Percentiles rank a stretch among this genome's conserved stretches.
Evolutionary conservation across 1,140 invertebrate genomes (phyloP).

Genomic region (Habropoda laboriosa): DNA sequence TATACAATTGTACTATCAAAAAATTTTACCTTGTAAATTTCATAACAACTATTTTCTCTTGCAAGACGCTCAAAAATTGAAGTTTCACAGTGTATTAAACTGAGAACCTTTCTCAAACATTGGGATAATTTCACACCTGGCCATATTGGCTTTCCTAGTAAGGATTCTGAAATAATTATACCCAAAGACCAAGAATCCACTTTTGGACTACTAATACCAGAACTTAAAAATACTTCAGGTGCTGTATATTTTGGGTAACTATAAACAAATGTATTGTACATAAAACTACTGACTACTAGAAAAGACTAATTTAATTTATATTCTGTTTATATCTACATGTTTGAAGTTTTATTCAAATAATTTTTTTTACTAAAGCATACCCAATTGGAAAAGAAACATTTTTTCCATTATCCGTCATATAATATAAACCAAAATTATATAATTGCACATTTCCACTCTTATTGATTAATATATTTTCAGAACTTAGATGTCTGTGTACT

Average conservation of each 20-base stretch:
- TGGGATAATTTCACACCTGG: conserved; percentile 87
- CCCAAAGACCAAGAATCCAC: conserved; percentile 96
- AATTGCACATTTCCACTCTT: conserved; percentile 89
- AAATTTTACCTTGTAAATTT: conserved; percentile 84
- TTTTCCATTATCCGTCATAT: conserved; percentile 93
- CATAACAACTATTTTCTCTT: conserved; percentile 87
- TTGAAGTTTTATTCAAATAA: conserved; percentile 36
- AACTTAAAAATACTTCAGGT: conserved; percentile 90
- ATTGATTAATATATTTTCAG: conserved; percentile 92
- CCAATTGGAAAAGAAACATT: conserved; percentile 96
- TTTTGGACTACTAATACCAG: conserved; percentile 85
- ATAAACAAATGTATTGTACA: conserved; percentile 51
- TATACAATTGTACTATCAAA: neutral
- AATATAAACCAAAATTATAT: conserved; percentile 95
- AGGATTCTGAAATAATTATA: conserved; percentile 91
- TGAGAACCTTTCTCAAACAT: conserved; percentile 88
- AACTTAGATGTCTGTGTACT: conserved; percentile 90
- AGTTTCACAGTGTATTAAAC: conserved; percentile 84
- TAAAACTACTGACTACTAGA: too few species aligned
- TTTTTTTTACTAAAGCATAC: conserved; percentile 85
- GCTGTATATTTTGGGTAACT: conserved; percentile 91
- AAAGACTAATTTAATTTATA: neutral
- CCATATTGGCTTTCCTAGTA: conserved; percentile 87
- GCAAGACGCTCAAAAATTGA: conserved; percentile 89
- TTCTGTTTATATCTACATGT: neutral